Percentiles rank a stretch among this genome's conserved stretches.
Evolutionary conservation across 2,113 vertebrate species (phyloP).

Genomic region (Turdus rufiventris): DNA sequence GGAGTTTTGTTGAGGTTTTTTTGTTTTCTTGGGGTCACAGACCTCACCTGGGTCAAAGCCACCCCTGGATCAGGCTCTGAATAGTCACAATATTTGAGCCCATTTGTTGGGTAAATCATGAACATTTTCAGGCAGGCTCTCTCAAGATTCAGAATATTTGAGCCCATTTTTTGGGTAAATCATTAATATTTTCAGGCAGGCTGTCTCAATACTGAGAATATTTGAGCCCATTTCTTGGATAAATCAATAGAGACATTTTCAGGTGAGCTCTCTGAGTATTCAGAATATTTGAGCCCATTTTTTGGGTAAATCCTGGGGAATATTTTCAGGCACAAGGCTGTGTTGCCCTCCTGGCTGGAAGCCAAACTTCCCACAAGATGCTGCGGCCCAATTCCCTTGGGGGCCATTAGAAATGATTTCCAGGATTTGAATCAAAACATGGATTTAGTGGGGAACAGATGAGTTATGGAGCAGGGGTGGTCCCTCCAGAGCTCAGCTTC

Average conservation of each 20-base stretch:
- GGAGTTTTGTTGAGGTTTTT: background rate
- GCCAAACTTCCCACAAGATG: background rate
- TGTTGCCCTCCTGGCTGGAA: background rate
- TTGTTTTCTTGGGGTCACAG: background rate
- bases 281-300: background rate
- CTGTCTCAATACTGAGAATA: background rate
- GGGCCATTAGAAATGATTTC: background rate
- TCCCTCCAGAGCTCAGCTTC: background rate
- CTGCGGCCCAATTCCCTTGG: background rate
- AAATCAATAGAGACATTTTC: background rate
- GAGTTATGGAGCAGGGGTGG: conserved; percentile 25
- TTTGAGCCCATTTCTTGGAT: background rate
- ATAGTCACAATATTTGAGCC: background rate
- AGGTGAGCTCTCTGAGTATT: background rate
- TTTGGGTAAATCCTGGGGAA: background rate
- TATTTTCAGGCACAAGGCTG: background rate
- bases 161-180: background rate
- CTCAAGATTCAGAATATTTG: background rate
- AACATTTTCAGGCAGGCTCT: background rate
- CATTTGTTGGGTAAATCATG: background rate
- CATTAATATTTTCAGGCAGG: background rate
- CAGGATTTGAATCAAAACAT: conserved; percentile 7
- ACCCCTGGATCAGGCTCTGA: background rate
- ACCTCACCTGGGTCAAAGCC: background rate
- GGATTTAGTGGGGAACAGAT: conserved; percentile 28